Percentiles rank a stretch among this genome's conserved stretches.
Conservation (phyloP, 2,888 invertebrate species). For the Diploptera punctata region DNA sequence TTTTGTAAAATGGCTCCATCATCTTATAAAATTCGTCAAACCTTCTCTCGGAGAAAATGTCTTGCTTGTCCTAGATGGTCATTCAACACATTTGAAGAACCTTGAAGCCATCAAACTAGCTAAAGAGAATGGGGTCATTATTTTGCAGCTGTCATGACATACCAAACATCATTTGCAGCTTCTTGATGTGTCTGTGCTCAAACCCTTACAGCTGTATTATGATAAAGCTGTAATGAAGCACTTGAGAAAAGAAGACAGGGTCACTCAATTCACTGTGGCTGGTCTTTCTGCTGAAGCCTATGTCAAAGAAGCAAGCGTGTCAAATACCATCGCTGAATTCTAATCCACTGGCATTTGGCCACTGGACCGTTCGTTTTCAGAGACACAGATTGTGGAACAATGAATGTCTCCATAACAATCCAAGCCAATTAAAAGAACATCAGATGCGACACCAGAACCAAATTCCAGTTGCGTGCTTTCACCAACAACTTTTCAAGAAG, state of each 20-base stretch:
- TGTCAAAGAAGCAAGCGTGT: conserved; percentile 4
- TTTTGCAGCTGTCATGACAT: conserved; percentile 46
- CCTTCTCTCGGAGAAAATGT: conserved; percentile 43
- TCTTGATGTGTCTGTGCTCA: conserved; percentile 39
- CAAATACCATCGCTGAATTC: conserved; percentile 15
- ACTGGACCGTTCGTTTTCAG: neutral
- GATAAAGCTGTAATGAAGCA: conserved; percentile 17
- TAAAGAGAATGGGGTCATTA: too few relatives aligned
- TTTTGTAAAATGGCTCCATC: too few relatives aligned
- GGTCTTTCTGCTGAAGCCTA: conserved; percentile 17
- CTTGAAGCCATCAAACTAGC: too few relatives aligned
- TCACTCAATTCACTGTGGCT: too few relatives aligned
- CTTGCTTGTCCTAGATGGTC: conserved; percentile 48
- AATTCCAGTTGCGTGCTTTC: neutral
- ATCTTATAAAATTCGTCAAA: conserved; percentile 50
- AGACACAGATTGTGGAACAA: neutral
- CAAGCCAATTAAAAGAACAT: neutral
- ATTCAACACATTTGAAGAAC: conserved; percentile 47
- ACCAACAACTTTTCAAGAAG: neutral
- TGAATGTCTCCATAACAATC: neutral
- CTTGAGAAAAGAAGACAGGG: neutral
- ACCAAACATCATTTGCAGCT: conserved; percentile 47
- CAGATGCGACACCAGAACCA: too few relatives aligned
- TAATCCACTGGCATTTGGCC: conserved; percentile 11
- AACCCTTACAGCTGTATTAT: conserved; percentile 13